Evolutionary conservation across 1,140 invertebrate species (phyloP).

Genomic region (Brachionus rotundiformis): DNA sequence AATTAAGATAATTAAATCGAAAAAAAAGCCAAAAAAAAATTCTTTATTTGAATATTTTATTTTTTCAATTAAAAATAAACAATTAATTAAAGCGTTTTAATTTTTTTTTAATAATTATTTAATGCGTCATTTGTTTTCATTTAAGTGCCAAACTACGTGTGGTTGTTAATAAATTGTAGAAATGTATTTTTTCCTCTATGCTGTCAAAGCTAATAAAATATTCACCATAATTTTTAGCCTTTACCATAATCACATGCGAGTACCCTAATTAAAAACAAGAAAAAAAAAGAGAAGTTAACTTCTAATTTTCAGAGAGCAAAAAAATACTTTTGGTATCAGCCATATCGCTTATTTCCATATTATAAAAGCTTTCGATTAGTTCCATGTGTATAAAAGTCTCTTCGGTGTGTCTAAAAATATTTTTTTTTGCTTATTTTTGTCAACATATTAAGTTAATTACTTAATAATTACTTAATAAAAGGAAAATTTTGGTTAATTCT

Average conservation of each 20-base stretch:
- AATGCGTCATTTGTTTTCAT: neutral
- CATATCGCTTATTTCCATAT: neutral
- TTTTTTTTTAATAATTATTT: neutral
- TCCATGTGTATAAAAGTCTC: neutral
- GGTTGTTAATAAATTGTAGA: constrained; percentile 22
- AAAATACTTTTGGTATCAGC: neutral
- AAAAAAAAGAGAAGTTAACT: neutral
- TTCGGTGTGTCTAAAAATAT: neutral
- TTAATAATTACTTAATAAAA: constrained; percentile 15
- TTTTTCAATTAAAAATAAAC: neutral
- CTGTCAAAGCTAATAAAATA: neutral
- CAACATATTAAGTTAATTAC: no score
- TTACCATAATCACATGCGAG: neutral
- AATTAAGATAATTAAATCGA: neutral
- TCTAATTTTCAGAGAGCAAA: neutral
- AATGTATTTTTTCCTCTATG: constrained; percentile 24
- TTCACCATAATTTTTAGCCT: neutral
- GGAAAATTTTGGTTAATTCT: constrained; percentile 28
- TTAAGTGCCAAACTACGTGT: neutral
- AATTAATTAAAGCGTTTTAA: neutral
- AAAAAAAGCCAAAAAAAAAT: neutral
- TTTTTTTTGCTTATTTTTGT: neutral
- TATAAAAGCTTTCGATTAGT: constrained; percentile 9
- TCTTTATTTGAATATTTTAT: neutral
- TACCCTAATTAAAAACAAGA: no score